Percentiles rank a stretch among this genome's conserved stretches.
These are phyloP conservation scores for Ips nitidus DNA, from an alignment of 1,140 invertebrate species.

Conservation along the genomic window DNA sequence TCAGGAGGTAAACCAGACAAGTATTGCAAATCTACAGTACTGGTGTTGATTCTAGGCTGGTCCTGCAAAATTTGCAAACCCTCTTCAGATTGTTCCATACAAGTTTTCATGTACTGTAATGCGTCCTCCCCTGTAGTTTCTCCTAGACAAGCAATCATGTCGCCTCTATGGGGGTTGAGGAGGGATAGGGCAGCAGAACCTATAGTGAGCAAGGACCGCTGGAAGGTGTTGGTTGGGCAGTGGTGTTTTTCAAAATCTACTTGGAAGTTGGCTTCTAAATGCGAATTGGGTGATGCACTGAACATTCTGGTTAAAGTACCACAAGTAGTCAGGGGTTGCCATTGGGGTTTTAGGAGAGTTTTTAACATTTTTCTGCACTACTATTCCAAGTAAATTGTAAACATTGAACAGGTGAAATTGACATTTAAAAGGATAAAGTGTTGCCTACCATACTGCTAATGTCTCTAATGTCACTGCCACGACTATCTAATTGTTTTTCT, in stretches of 20 bases:
- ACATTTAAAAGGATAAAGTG: no score
- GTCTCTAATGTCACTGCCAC: no score
- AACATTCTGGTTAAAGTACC: no score
- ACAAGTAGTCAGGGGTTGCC: no score
- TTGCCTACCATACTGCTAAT: no score
- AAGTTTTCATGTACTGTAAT: slow-evolving; percentile 64
- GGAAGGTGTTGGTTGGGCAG: slow-evolving; percentile 71
- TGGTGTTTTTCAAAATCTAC: slow-evolving; percentile 62
- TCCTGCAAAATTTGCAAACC: slow-evolving; percentile 73
- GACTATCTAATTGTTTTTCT: no score
- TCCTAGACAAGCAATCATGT: slow-evolving; percentile 92
- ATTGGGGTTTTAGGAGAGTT: no score
- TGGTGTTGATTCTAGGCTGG: slow-evolving; percentile 84
- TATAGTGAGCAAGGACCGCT: slow-evolving; percentile 71
- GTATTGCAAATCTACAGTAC: slow-evolving; percentile 74
- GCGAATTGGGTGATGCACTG: no score
- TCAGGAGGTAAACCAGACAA: slow-evolving; percentile 72
- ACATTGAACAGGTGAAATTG: no score
- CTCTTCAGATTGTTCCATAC: slow-evolving; percentile 62
- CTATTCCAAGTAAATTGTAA: no score
- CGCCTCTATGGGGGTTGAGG: slow-evolving; percentile 73
- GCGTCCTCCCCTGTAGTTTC: slow-evolving; percentile 79
- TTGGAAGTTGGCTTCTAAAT: slow-evolving; percentile 48
- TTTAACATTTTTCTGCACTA: neutral
- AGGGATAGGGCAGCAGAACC: slow-evolving; percentile 80